Evolutionary conservation across 1,140 invertebrate genomes (phyloP).

Genomic region (Hyles euphorbiae): DNA sequence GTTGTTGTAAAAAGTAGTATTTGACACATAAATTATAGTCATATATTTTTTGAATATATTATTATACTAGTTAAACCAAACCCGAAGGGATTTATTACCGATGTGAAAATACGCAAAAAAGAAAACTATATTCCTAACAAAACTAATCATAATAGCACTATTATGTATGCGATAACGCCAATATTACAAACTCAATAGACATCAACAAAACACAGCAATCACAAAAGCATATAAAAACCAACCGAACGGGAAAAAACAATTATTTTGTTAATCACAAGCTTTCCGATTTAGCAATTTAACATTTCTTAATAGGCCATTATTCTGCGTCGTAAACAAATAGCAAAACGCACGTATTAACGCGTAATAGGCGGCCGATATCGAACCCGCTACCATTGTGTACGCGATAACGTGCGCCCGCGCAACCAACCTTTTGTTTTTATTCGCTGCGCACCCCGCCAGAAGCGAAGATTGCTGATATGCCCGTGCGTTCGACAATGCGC

Average conservation of each 20-base stretch:
- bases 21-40: no score
- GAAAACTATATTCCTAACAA: no score
- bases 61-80: no score
- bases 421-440: slow-evolving; percentile 43
- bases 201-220: not conserved
- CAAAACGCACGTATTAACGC: slow-evolving; percentile 47
- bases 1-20: no score
- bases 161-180: no score
- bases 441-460: slow-evolving; percentile 15
- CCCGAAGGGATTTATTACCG: no score
- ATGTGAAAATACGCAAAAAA: no score
- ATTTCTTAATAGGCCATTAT: slow-evolving; percentile 52
- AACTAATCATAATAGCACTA: no score
- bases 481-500: no score
- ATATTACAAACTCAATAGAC: not conserved
- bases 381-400: slow-evolving; percentile 29
- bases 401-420: slow-evolving; percentile 24
- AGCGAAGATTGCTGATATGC: no score
- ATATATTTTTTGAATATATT: no score
- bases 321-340: slow-evolving; percentile 51
- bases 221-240: not conserved
- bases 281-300: slow-evolving; percentile 37
- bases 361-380: slow-evolving; percentile 21
- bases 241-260: slow-evolving; percentile 12
- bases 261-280: slow-evolving; percentile 28